Base-by-base conservation (phyloP, 1,140 invertebrate genomes). In the Formica selysi region DNA sequence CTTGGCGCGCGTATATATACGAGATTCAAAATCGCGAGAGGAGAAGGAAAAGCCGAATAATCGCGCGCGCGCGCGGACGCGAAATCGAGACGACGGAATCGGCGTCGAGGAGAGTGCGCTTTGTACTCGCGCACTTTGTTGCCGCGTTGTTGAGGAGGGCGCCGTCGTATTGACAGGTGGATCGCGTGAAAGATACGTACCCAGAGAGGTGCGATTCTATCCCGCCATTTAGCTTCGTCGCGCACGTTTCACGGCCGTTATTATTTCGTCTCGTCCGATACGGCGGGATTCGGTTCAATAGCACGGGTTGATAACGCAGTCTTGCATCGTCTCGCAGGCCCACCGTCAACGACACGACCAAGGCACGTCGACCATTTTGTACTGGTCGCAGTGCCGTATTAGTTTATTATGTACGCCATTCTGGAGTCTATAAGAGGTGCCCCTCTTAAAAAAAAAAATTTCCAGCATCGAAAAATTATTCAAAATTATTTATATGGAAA, bases 331-430 rank as follows among this genome's bases (percentile, higher is more conserved):
- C 44, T 48, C 11, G 36, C 85, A 86, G 71, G n/a, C 84, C 38
- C 67, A 71, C 78, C 68, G 74, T 91, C 54, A 74, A 64, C 80
- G 70, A 81, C 65, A 88, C 89, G 88, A 13, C 79, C 84, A 90
- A 78, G 87, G 90, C 90, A 91, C 90, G 85, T 90, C 90, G 32
- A 85, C 90, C 90, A 91, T 91, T 90, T 91, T 91, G 90, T 90
- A 91, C 85, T 88, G 68, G 76, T 29, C 36, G 36, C 59, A 86
- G 79, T 83, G 76, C 32, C 70, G 79, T 62, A 36, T 6, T 22
- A 2, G 26, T 19, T 32, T 32, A 54, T n/a, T 22, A 7, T 13
- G 59, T 11, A 61, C 22, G 8, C 22, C 44, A 48, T 48, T 48
- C 44, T 13, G 11, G 44, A 11, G 41, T 44, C 41, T 44, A 5